These are phyloP conservation scores for Busseola fusca DNA, from an alignment of 2,888 invertebrate genomes.

Conservation along the genomic window DNA sequence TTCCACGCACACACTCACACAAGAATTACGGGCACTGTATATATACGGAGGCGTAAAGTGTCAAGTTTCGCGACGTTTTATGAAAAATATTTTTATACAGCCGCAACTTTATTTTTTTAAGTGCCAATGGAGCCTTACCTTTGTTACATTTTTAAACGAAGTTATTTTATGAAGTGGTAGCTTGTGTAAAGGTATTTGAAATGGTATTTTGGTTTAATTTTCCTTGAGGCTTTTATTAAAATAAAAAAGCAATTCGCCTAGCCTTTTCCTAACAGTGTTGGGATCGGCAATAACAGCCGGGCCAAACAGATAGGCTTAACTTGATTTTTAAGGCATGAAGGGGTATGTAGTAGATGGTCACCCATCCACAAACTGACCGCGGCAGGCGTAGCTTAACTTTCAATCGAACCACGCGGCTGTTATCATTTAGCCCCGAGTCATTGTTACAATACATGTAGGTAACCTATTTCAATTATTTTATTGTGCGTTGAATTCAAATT, in stretches of 20 bases:
- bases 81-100: constrained; percentile 62
- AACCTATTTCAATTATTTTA: neutral
- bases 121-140: constrained; percentile 54
- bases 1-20: constrained; percentile 55
- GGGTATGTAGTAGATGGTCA: neutral
- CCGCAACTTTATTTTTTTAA: constrained; percentile 58
- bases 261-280: neutral
- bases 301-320: neutral
- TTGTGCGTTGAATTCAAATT: neutral
- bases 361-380: neutral
- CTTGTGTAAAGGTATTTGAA: constrained; percentile 9
- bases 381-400: neutral
- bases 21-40: constrained; percentile 53
- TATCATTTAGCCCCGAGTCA: neutral
- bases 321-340: neutral
- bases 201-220: constrained; percentile 18
- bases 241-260: neutral
- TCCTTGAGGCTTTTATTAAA: neutral
- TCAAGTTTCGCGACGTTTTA: constrained; percentile 64
- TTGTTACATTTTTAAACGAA: constrained; percentile 51
- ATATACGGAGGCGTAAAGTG: constrained; percentile 60
- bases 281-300: neutral
- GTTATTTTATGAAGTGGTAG: constrained; percentile 45
- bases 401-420: neutral
- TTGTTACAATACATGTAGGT: neutral